phyloP scores from a whole-genome alignment of 2,888 invertebrate species.

The Protonemura montana region DNA sequence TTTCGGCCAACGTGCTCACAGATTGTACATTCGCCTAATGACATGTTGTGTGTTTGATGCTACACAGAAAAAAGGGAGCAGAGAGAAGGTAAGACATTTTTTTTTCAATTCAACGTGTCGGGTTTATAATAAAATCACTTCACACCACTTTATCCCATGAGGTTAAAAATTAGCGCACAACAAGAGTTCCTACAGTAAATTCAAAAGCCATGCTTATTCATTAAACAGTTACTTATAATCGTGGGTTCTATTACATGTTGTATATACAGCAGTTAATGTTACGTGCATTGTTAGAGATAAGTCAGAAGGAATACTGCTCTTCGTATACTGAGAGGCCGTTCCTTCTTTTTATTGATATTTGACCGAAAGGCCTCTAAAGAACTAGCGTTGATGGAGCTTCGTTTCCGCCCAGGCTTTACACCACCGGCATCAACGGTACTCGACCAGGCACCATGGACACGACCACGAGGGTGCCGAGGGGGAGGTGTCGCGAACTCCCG shows the following conservation, averaged over 20 bases:
- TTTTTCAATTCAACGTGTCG: conserved; percentile 52
- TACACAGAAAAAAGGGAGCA: conserved; percentile 83
- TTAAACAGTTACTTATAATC: not conserved
- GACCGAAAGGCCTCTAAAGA: not conserved
- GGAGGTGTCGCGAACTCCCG: conserved; percentile 85
- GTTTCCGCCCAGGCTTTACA: conserved; percentile 72
- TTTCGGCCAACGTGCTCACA: not conserved
- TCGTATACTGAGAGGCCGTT: not conserved
- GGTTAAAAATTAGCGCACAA: not conserved
- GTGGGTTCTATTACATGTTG: not conserved
- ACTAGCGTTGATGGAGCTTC: not conserved
- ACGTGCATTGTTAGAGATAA: not conserved
- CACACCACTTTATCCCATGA: not conserved
- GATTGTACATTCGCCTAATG: not conserved
- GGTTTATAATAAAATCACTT: conserved; percentile 51
- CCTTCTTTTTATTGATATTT: not conserved
- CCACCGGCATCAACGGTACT: conserved; percentile 65
- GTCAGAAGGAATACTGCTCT: not conserved
- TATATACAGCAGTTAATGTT: not conserved
- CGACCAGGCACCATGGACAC: conserved; percentile 59
- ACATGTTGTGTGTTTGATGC: conserved; percentile 50
- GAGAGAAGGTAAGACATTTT: conserved; percentile 77
- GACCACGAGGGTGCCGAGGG: conserved; percentile 72
- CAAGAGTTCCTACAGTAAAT: not conserved
- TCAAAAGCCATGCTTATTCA: not conserved